Conservation (phyloP, 2,113 vertebrate genomes). For the Cervus canadensis region DNA sequence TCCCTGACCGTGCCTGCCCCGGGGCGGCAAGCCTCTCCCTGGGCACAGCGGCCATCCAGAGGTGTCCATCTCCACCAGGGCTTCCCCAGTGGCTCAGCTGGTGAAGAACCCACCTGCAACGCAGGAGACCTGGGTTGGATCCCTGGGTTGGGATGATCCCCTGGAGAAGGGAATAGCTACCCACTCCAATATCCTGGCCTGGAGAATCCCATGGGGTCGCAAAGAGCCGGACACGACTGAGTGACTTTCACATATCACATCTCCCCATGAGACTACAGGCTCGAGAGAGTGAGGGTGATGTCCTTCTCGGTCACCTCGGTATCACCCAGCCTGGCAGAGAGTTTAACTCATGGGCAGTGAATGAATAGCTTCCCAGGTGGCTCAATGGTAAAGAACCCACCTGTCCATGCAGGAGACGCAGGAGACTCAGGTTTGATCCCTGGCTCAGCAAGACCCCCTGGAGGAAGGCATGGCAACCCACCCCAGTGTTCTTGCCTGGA, state of each 20-base stretch:
- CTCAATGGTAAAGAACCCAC: background rate
- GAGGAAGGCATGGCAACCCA: background rate
- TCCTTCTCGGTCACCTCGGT: background rate
- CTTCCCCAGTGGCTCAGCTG: background rate
- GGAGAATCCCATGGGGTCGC: background rate
- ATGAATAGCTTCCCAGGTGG: background rate
- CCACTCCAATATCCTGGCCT: background rate
- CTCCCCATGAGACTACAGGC: background rate
- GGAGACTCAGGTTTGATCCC: background rate
- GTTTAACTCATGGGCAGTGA: background rate
- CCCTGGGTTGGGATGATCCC: background rate
- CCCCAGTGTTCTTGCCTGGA: background rate
- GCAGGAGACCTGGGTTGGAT: background rate
- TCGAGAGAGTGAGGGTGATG: background rate
- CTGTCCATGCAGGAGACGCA: background rate
- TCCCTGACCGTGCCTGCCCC: background rate
- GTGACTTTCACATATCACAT: background rate
- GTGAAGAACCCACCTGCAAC: background rate
- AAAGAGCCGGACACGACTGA: background rate
- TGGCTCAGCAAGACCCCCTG: background rate
- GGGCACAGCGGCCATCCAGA: background rate
- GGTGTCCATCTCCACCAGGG: background rate
- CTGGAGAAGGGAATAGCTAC: background rate
- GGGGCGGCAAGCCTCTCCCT: rapidly evolving
- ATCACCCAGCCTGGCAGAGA: background rate